Percentiles rank a stretch among this genome's conserved stretches.
phyloP scores from a whole-genome alignment of 35 echinoderm and acorn worm species.

The Lytechinus pictus region DNA sequence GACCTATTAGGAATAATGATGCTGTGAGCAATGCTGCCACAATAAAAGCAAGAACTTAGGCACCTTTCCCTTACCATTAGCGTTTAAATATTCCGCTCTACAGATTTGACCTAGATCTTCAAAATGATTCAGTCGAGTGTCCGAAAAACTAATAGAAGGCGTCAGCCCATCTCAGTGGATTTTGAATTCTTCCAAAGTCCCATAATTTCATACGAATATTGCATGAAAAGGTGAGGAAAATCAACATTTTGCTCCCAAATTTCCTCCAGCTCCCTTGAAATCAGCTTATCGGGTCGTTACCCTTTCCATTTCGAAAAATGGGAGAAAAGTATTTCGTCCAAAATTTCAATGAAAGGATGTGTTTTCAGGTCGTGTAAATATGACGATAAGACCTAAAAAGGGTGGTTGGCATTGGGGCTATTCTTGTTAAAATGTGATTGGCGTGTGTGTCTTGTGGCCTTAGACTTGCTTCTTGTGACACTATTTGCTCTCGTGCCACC shows the following conservation, averaged over 20 bases:
- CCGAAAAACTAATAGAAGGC: neutral
- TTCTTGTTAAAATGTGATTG: constrained; percentile 6
- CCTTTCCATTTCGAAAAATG: constrained; percentile 29
- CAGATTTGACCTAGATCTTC: neutral
- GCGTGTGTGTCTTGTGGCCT: constrained; percentile 19
- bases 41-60: too few species aligned
- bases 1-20: too few species aligned
- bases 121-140: neutral
- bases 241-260: constrained; percentile 9
- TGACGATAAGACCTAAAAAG: constrained; percentile 36
- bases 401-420: neutral
- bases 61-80: neutral
- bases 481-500: neutral
- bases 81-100: neutral
- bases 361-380: constrained; percentile 51
- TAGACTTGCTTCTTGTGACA: neutral
- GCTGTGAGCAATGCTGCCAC: too few species aligned
- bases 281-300: constrained; percentile 47
- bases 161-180: neutral
- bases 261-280: constrained; percentile 28
- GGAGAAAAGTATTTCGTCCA: constrained; percentile 9
- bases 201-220: neutral
- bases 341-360: constrained; percentile 20
- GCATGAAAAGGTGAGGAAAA: neutral
- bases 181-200: neutral